Conservation (phyloP, 2,113 vertebrate species). For the Misgurnus anguillicaudatus region DNA sequence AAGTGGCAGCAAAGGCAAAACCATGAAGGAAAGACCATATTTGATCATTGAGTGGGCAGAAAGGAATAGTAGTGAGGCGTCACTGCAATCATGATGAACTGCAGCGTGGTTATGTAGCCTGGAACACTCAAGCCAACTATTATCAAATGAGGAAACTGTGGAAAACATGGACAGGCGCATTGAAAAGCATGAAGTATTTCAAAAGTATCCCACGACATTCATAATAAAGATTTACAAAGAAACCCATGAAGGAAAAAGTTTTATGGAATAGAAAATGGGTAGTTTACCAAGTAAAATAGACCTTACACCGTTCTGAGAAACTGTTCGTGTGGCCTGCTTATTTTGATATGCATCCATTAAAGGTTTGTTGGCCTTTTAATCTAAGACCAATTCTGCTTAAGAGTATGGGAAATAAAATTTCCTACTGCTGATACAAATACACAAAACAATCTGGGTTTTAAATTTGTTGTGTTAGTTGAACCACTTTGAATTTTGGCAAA, state of each 20-base stretch:
- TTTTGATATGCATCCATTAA: neutral
- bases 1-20: constrained; percentile 22
- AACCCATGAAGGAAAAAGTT: neutral
- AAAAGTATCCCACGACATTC: neutral
- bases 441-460: constrained; percentile 39
- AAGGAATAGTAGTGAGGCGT: constrained; percentile 36
- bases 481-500: constrained; percentile 57
- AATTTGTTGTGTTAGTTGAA: constrained; percentile 42
- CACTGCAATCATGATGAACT: constrained; percentile 37
- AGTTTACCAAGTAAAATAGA: neutral
- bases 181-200: constrained; percentile 21
- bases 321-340: neutral
- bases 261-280: neutral
- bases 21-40: constrained; percentile 19
- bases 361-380: constrained; percentile 24
- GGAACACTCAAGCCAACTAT: constrained; percentile 16
- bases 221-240: neutral
- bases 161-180: constrained; percentile 20
- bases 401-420: neutral
- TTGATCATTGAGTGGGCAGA: constrained; percentile 39
- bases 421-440: constrained; percentile 44
- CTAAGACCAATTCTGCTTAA: neutral
- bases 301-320: neutral
- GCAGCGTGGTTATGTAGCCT: constrained; percentile 35
- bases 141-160: constrained; percentile 36